Conservation (phyloP, 1,140 invertebrate genomes). For the Drosophila melanica region DNA sequence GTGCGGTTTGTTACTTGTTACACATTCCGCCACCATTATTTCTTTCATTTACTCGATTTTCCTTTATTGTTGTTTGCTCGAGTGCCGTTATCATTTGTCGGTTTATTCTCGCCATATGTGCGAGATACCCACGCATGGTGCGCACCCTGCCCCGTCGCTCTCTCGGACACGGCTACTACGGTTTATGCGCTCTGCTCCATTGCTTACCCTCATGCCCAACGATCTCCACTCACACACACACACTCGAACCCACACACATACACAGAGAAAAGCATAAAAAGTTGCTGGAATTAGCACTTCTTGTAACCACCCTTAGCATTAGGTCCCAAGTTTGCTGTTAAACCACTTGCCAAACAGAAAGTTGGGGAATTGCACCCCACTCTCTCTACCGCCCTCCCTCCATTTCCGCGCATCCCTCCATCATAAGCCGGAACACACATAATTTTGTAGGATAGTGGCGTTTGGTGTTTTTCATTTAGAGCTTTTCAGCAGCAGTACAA, state of each 20-base stretch:
- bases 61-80: conserved; percentile 81
- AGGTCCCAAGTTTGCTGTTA: conserved; percentile 3
- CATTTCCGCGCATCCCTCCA: background rate
- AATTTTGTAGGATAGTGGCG: too few species aligned
- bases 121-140: conserved; percentile 10
- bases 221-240: conserved; percentile 14
- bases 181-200: conserved; percentile 52
- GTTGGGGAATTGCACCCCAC: background rate
- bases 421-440: background rate
- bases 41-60: conserved; percentile 80
- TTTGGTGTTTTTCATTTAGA: too few species aligned
- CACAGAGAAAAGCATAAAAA: conserved; percentile 22
- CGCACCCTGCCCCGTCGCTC: background rate
- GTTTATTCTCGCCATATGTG: conserved; percentile 76
- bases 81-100: conserved; percentile 80
- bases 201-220: conserved; percentile 32
- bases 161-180: conserved; percentile 21
- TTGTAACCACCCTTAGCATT: conserved; percentile 10
- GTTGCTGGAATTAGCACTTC: conserved; percentile 41
- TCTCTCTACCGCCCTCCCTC: too few species aligned
- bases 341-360: conserved; percentile 19
- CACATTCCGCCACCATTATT: conserved; percentile 74
- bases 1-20: conserved; percentile 68
- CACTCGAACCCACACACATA: conserved; percentile 1
- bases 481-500: too few species aligned